Conservation (phyloP, 2,113 vertebrate species). For the Bungarus multicinctus region DNA sequence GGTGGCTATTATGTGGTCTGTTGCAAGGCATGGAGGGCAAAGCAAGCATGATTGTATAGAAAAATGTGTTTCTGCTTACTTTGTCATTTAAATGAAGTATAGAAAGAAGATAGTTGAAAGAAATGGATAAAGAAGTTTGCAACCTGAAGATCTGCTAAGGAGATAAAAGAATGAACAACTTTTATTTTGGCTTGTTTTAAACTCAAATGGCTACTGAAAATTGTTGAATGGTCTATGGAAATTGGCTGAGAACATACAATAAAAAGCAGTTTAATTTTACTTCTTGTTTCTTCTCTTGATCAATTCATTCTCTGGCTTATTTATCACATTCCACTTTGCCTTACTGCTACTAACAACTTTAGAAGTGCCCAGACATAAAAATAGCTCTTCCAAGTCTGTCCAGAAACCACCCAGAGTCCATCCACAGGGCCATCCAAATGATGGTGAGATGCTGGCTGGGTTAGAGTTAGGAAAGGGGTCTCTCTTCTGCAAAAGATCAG, state of each 20-base stretch:
- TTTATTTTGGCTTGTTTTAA: background rate
- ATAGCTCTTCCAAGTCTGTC: background rate
- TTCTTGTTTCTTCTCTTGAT: background rate
- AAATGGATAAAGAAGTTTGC: conserved; percentile 7
- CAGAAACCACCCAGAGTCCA: background rate
- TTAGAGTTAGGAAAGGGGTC: background rate
- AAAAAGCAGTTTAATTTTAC: background rate
- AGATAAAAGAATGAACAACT: background rate
- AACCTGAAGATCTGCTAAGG: conserved; percentile 1
- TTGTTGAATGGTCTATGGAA: background rate
- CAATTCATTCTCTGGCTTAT: background rate
- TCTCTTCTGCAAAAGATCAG: background rate
- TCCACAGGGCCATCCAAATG: background rate
- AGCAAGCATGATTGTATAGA: background rate
- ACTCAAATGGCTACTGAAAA: background rate
- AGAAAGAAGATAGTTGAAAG: conserved; percentile 30
- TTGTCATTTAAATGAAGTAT: conserved; percentile 20
- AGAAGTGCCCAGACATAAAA: background rate
- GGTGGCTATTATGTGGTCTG: background rate
- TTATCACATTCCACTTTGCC: background rate
- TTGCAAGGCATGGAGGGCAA: background rate
- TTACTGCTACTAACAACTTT: background rate
- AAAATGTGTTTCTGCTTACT: background rate
- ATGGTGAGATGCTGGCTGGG: background rate
- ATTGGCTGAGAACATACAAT: background rate